Percentiles rank a stretch among this genome's conserved stretches.
phyloP scores from a whole-genome alignment of 2,888 invertebrate genomes.

The Eulithis prunata region DNA sequence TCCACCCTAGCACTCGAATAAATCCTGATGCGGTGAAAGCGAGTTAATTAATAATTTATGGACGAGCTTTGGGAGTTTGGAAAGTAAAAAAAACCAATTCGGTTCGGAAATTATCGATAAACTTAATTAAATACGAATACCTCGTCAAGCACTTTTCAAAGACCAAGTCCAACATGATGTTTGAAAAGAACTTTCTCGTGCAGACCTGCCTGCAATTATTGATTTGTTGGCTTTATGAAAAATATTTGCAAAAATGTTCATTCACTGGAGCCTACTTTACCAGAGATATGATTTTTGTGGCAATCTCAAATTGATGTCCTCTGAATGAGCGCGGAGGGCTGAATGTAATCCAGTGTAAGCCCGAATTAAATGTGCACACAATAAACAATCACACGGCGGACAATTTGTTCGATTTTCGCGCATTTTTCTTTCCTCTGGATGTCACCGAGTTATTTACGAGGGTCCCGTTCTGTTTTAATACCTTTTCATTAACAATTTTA shows the following conservation, averaged over 20 bases:
- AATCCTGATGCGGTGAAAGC: conserved; percentile 65
- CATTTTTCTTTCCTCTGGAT: conserved; percentile 76
- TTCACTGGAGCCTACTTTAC: background rate
- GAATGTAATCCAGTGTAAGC: conserved; percentile 1
- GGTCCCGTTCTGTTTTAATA: conserved; percentile 79
- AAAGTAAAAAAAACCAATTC: conserved; percentile 28
- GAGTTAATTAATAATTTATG: conserved; percentile 81
- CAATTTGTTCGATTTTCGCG: conserved; percentile 76
- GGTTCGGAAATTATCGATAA: conserved; percentile 6
- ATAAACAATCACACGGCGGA: conserved; percentile 25
- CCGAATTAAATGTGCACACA: conserved; percentile 16
- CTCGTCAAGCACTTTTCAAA: background rate
- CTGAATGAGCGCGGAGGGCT: background rate
- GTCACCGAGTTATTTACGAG: conserved; percentile 82
- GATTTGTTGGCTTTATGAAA: background rate
- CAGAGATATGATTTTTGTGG: background rate
- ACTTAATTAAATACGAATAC: background rate
- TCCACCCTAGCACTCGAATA: conserved; percentile 68
- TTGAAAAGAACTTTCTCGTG: background rate
- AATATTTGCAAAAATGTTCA: background rate
- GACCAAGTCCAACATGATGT: background rate
- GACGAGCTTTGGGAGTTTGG: conserved; percentile 36
- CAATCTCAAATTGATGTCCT: background rate
- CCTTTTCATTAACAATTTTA: conserved; percentile 85
- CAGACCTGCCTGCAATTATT: background rate